Conservation (phyloP, 2,113 vertebrate genomes). For the Callopanchax toddi region DNA sequence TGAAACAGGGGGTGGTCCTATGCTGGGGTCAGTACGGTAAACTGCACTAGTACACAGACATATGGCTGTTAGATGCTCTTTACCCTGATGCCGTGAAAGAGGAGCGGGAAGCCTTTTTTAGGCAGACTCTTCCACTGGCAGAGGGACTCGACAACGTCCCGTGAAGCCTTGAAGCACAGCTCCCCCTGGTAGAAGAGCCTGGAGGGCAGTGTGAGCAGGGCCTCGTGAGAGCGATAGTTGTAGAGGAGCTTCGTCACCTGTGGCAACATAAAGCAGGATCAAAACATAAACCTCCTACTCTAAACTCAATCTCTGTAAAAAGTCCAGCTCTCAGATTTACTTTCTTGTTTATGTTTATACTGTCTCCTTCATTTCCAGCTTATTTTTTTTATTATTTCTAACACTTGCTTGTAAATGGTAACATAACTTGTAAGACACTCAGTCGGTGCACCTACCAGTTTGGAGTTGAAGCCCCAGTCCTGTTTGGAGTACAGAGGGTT, state of each 20-base stretch:
- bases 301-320: no score
- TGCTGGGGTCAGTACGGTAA: no score
- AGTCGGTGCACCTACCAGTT: conserved; percentile 82
- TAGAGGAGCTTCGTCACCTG: conserved; percentile 94
- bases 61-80: neutral
- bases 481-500: conserved; percentile 83
- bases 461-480: conserved; percentile 88
- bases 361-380: no score
- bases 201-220: conserved; percentile 87
- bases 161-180: conserved; percentile 83
- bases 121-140: conserved; percentile 88
- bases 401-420: no score
- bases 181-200: conserved; percentile 90
- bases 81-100: conserved; percentile 94
- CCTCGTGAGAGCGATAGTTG: conserved; percentile 92
- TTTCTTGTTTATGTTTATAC: no score
- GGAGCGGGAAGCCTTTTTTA: conserved; percentile 88
- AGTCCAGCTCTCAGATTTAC: no score
- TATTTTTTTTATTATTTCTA: neutral
- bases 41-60: no score
- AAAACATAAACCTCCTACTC: neutral
- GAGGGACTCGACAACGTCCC: conserved; percentile 79
- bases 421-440: no score
- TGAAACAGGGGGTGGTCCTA: no score
- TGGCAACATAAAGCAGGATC: conserved; percentile 1